Evolutionary conservation across 1,140 invertebrate species (phyloP), one percentile per base, ranked within the genome.

Genomic region (Cotesia glomerata): DNA sequence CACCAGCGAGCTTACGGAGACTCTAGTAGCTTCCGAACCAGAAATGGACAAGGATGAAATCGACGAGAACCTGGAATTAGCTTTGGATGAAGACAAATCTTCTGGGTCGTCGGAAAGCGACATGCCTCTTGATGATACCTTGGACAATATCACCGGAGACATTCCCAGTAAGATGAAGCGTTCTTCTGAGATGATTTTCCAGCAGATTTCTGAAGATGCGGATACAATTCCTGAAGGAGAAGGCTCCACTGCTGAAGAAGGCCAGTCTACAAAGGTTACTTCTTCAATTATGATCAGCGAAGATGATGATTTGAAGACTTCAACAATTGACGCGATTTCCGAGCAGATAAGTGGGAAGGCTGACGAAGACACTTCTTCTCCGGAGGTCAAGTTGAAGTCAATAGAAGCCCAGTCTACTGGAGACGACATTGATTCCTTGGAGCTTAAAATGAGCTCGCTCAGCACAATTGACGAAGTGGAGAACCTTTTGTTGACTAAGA

Each of bases 151-250:
- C 9, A 75, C 71, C 11, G 77, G 83, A 62, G 88, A 89, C 74
- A 84, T 89, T 54, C 86, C 90, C 9, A 90, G 88, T 34, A 90
- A 91, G 77, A 95, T 96, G 94, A 96, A 95, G 82, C 88, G 95
- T 71, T 96, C 94, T 0, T 92, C 94, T 74, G 95, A 96, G 86
- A 96, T 96, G 94, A 93, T 94, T 74, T 96, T 96, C 82, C 92
- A 93, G 80, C 93, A 93, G 13, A 91, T 84, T 2, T 58, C 80
- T 18, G 83, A 86, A 26, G 79, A 83, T 4, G 77, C 82, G 4
- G 71, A 72, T 13, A 67, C 71, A 3, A 80, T 79, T 2, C 80
- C 81, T 7, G 78, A 82, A 35, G 79, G 73, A 1, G 69, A 69
- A 9, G 69, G 64, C 2, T 70, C 58, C 3, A 64, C 54, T 16